Evolutionary conservation across 2,113 vertebrate genomes (phyloP).

Genomic region (Bubo scandiacus): DNA sequence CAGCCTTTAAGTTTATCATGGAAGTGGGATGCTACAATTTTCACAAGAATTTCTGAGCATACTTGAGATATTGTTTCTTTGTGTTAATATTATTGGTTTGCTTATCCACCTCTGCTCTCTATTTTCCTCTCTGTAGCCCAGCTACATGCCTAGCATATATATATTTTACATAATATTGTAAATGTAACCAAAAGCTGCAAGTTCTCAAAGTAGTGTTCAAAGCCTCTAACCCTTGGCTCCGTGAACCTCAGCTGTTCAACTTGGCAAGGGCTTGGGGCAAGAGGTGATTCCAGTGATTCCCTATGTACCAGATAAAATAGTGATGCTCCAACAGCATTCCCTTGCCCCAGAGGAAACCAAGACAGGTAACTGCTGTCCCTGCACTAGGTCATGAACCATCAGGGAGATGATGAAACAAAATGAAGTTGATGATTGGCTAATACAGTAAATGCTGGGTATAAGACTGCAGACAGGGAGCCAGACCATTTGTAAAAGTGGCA

Average conservation of each 20-base stretch:
- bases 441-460: not conserved
- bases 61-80: not conserved
- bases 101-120: not conserved
- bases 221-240: not conserved
- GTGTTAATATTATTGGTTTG: not conserved
- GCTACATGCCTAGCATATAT: not conserved
- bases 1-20: not conserved
- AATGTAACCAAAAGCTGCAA: not conserved
- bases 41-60: not conserved
- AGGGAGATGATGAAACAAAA: not conserved
- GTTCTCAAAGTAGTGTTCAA: not conserved
- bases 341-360: not conserved
- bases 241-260: not conserved
- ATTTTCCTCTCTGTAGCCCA: not conserved
- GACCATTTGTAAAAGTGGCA: not conserved
- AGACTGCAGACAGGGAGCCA: not conserved
- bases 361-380: not conserved
- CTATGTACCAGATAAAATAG: not conserved
- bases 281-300: not conserved
- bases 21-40: not conserved
- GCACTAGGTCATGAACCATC: not conserved
- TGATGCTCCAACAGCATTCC: not conserved
- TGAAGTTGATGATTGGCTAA: not conserved
- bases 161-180: not conserved
- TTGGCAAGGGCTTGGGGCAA: not conserved